phyloP scores from a whole-genome alignment of 2,113 vertebrate genomes.

The Phalacrocorax brasilianus region DNA sequence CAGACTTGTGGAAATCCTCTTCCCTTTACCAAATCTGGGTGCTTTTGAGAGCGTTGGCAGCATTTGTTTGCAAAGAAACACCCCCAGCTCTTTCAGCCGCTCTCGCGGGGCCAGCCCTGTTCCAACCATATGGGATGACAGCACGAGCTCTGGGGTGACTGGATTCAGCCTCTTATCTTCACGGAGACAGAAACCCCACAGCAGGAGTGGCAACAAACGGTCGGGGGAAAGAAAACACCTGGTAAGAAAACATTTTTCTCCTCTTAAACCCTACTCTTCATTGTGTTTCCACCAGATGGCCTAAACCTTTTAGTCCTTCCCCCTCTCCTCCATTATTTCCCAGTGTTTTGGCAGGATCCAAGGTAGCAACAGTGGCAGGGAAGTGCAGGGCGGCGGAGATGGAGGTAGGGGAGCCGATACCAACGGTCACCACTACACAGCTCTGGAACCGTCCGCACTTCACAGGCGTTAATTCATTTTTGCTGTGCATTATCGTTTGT shows the following conservation, averaged over 20 bases:
- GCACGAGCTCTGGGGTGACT: not conserved
- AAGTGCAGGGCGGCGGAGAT: rapidly evolving
- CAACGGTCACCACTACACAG: rapidly evolving
- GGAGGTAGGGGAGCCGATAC: not conserved
- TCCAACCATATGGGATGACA: not conserved
- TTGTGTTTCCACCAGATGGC: not conserved
- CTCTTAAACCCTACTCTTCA: not conserved
- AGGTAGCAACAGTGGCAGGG: not conserved
- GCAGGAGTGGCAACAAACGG: not conserved
- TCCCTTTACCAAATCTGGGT: not conserved
- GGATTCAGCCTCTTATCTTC: not conserved
- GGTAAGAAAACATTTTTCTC: constrained; percentile 1
- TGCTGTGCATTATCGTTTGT: not conserved
- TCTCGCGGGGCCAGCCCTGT: not conserved
- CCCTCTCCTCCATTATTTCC: not conserved
- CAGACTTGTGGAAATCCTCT: not conserved
- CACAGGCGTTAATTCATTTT: not conserved
- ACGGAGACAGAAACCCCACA: not conserved
- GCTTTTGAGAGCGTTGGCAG: not conserved
- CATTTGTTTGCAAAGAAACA: not conserved
- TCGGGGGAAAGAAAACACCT: not conserved
- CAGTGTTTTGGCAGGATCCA: not conserved
- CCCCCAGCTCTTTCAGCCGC: not conserved
- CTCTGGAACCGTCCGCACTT: not conserved
- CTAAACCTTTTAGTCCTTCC: not conserved